Base-by-base conservation (phyloP, 2,888 invertebrate genomes). In the Ormyrus nitidulus region DNA sequence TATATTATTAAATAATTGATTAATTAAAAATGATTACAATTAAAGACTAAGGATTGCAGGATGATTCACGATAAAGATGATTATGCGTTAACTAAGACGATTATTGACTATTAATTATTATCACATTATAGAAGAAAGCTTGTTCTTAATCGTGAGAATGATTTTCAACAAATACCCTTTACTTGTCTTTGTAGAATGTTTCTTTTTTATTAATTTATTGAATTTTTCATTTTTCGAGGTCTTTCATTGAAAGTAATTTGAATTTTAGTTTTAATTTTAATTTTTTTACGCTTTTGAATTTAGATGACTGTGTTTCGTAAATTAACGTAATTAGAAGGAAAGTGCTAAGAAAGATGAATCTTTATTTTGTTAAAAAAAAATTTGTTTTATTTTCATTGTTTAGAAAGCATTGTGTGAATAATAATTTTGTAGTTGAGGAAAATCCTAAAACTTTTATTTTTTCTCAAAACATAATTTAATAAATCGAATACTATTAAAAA, bases 91-190 rank as follows among this genome's bases (percentile, higher is more conserved):
- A 77, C 65, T 77, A 80, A 80, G 61, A 79, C 70, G 65, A 82
- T 82, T 82, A 82, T 82, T 82, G 74, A 80, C 77, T 82, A 80
- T 82, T 82, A 82, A 82, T 82, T 82, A 82, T 80, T 82, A 82
- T 82, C 74, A 82, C 70, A 82, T 82, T 82, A 82, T 80, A 82
- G 80, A 80, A 80, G 80, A 80, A 82, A 82, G 80, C 82, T 82
- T 82, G 80, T 82, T 82, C 82, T 82, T 82, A 82, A 80, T 80
- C 62, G 19, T 79, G 54, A 64, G 74, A 76, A 9, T 73, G 58
- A 79, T 77, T 78, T 76, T 78, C 70, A 69, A 58, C 48, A 53
- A 51, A 11, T 46, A 48, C n/a, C 65, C 62, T 19, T 19, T 48
- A 61, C 34, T 49, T 56, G 8, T 51, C 51, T 44, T 34, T 51